Conservation (phyloP, 2,888 invertebrate species). For the Drosophila monieri region DNA sequence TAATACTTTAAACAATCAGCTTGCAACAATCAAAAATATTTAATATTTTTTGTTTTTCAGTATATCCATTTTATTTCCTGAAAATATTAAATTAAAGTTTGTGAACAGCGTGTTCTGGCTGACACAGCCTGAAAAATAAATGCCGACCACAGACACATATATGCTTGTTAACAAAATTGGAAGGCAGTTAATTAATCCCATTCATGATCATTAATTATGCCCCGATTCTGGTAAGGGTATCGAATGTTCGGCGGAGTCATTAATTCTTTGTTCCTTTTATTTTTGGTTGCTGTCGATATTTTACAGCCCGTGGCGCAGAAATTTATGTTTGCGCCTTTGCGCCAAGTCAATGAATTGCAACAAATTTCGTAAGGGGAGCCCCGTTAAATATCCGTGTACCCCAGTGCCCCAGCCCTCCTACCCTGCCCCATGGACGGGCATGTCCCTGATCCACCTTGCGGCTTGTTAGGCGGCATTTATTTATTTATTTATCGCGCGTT, state of each 20-base stretch:
- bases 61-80: no score
- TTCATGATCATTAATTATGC: conserved; percentile 21
- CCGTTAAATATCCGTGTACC: conserved; percentile 25
- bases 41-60: no score
- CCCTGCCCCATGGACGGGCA: not conserved
- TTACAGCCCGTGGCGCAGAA: conserved; percentile 60
- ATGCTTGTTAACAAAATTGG: conserved; percentile 4
- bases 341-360: conserved; percentile 82
- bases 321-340: conserved; percentile 77
- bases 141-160: conserved; percentile 4
- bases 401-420: not conserved
- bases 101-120: not conserved
- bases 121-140: conserved; percentile 6
- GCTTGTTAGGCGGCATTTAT: conserved; percentile 77
- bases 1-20: no score
- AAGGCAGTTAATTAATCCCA: conserved; percentile 11
- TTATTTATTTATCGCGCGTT: conserved; percentile 75
- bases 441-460: conserved; percentile 52
- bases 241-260: conserved; percentile 30
- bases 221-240: conserved; percentile 22
- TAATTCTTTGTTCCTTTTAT: conserved; percentile 28
- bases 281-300: conserved; percentile 70
- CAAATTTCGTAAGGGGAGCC: conserved; percentile 70
- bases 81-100: not conserved
- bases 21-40: no score